Base-by-base conservation (phyloP, 2,113 vertebrate genomes). In the Jacana jacana region DNA sequence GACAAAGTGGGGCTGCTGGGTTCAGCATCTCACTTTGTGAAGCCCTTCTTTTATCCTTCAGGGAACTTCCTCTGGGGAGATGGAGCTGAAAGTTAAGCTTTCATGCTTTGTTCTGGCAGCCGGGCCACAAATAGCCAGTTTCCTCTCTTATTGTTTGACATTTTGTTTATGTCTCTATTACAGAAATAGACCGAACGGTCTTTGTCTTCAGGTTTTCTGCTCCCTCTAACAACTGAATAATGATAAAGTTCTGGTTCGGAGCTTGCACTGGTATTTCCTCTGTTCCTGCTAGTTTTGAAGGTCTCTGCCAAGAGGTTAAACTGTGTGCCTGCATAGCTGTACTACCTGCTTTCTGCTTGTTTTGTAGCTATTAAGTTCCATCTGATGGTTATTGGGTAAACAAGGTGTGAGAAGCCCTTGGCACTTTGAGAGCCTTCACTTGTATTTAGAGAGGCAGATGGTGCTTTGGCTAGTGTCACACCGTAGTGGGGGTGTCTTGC, bases 11-110 rank as follows among this genome's bases (percentile, higher is more conserved):
- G 84, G 70, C 94, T 91, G 94, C 95, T 92, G 94, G 66, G 88
- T 92, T 94, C 96, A 97, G 91, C 91, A 95, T 97, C 90, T 93
- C 92, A 76, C 90, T 98, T 97, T 97, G 96, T 97, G 75, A 57
- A 81, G 91, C 81, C 1, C 5, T 40, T 82, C 95, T 98, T 98
- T 98, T 89, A 98, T 98, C 94, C 97, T 94, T 86, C 60, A 77
- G 95, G 95, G 95, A 76, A 97, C 95, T 98, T 98, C 97, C 97
- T 97, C 96, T 55, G 87, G 51, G 23, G 94, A 95, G 81, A 88
- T 68, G 84, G 91, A 95, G 94, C 94, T 93, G 95, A 49, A 96
- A 97, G 97, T 96, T 97, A 97, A 97, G 96, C 82, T 96, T 93
- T 89, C 69, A 10, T 65, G 79, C 86, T 97, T 93, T 94, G 84